Evolutionary conservation across 2,113 vertebrate genomes (phyloP), one percentile per base, ranked within the genome.

Genomic region (Notiomystis cincta): DNA sequence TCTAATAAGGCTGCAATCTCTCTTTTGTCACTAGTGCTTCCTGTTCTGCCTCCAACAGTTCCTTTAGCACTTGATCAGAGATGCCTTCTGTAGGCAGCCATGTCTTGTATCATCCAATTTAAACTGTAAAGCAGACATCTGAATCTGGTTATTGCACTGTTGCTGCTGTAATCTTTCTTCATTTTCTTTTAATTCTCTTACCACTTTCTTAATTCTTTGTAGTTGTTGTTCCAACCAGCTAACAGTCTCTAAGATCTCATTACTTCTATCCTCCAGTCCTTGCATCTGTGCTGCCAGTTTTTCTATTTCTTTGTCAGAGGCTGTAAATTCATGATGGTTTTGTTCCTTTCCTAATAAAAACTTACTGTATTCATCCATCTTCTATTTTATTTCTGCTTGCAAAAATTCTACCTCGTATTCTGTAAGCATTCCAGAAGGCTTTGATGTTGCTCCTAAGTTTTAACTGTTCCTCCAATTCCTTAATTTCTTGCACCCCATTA

Each of bases 401-500:
- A 99, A 98, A 79, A 93, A 97, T 92, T 99, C 98, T 93, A 98
- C 92, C 98, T 99, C 58, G 4, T 96, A 87, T 38, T 96, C 96
- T n/a, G 44, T 95, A 56, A 69, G 48, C 42, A 98, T 98, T 42
- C 72, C 93, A 9, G 44, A 87, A 61, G 45, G 24, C 48, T 96
- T 95, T 27, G 56, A 94, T 89, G 95, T 97, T 88, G 72, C 14
- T 10, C 73, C 75, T 86, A 67, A 97, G 91, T 90, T 96, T 98
- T 47, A 99, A 97, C 80, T 98, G 97, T 48, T 94, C 96, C 97
- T 99, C 98, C 51, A 99, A 95, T 56, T 98, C 97, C 86, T 95
- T 92, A 80, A 99, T 99, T 97, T 99, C 98, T 90, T 98, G 98
- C 87, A 72, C 98, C 97, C 14, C 98, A 96, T 79, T 99, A 98